Conservation (phyloP, 1,140 invertebrate genomes). For the Reticulitermes speratus region DNA sequence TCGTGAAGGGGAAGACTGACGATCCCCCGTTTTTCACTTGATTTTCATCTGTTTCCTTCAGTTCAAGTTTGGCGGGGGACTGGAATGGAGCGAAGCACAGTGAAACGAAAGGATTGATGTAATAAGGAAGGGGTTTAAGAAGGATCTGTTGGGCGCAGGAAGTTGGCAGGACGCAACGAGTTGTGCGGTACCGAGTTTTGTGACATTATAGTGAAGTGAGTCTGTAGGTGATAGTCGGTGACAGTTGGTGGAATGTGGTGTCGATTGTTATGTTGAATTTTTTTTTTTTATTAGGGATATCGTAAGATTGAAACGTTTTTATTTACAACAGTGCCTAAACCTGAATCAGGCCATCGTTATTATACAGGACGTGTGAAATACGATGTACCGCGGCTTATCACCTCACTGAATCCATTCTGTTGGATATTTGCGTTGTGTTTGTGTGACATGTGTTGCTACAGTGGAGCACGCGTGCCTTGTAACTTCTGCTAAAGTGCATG, state of each 20-base stretch:
- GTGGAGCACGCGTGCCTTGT: neutral
- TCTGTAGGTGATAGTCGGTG: neutral
- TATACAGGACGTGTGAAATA: neutral
- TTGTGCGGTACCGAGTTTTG: neutral
- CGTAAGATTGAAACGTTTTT: neutral
- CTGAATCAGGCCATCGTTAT: neutral
- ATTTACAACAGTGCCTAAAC: neutral
- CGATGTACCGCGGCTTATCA: neutral
- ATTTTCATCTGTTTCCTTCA: constrained; percentile 26
- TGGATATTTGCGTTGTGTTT: neutral
- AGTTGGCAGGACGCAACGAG: neutral
- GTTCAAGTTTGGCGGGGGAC: constrained; percentile 28
- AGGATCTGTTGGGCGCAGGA: neutral
- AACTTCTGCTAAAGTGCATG: neutral
- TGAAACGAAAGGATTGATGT: constrained; percentile 3
- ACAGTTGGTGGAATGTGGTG: neutral
- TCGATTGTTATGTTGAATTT: neutral
- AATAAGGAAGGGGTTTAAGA: neutral
- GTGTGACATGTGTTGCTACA: neutral
- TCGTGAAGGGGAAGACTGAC: constrained; percentile 19
- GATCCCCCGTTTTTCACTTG: constrained; percentile 27
- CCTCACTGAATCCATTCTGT: neutral
- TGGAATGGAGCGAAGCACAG: neutral
- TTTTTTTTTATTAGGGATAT: neutral
- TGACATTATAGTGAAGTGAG: neutral